Percentiles rank a stretch among this genome's conserved stretches.
Conservation (phyloP, 2,888 invertebrate genomes). For the Leptarthrus brevirostris region DNA sequence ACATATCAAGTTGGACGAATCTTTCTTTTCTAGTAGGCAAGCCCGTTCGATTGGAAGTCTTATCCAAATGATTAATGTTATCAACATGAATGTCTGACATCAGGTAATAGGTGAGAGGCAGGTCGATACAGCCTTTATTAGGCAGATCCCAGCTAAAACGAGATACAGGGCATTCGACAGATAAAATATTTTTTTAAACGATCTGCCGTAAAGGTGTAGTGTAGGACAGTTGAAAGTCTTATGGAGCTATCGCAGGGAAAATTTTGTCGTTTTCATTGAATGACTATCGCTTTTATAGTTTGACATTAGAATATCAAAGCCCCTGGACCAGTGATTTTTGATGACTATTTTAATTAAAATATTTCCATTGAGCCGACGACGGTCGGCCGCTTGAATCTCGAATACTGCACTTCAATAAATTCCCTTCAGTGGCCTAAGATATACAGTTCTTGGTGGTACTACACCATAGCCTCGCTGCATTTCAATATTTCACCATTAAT, state of each 20-base stretch:
- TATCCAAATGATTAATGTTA: slow-evolving; percentile 29
- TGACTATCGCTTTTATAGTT: slow-evolving; percentile 7
- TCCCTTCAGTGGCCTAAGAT: too few species aligned
- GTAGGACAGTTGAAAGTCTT: too few species aligned
- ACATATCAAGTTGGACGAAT: slow-evolving; percentile 13
- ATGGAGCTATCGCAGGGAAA: neutral
- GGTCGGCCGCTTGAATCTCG: too few species aligned
- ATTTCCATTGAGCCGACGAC: neutral
- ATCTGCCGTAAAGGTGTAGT: slow-evolving; percentile 1
- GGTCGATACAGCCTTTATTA: neutral
- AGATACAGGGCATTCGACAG: neutral
- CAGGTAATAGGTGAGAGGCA: slow-evolving; percentile 18
- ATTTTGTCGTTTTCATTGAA: slow-evolving; percentile 24
- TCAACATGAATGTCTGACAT: slow-evolving; percentile 20
- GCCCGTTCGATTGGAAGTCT: neutral
- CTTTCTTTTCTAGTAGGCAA: neutral
- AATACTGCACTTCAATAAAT: slow-evolving; percentile 1
- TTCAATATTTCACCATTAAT: slow-evolving; percentile 27
- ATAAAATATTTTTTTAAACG: slow-evolving; percentile 13
- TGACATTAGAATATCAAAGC: slow-evolving; percentile 26
- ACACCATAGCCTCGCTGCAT: neutral
- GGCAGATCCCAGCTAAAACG: neutral
- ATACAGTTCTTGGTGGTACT: too few species aligned
- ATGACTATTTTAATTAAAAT: slow-evolving; percentile 37
- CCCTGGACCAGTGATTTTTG: slow-evolving; percentile 18